These are phyloP conservation scores for Pangasius larnaudii DNA, from an alignment of 2,797 vertebrate genomes.

Conservation along the genomic window DNA sequence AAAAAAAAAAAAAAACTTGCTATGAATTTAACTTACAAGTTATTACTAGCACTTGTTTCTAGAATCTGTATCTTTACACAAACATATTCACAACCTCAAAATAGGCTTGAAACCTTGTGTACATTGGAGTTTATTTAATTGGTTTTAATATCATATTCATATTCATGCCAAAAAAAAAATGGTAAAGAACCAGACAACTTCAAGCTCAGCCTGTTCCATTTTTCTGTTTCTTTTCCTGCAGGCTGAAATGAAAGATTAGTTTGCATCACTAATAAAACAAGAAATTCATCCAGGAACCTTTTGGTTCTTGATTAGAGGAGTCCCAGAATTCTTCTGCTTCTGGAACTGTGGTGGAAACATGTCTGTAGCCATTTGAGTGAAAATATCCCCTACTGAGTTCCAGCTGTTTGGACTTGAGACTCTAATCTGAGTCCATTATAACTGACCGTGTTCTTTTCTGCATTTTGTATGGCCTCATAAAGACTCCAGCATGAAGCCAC, in stretches of 20 bases:
- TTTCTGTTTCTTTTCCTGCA: not conserved
- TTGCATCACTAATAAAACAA: not conserved
- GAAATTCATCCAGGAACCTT: not conserved
- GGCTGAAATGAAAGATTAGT: not conserved
- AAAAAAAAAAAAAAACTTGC: not conserved
- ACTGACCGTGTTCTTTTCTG: not conserved
- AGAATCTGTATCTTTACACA: not conserved
- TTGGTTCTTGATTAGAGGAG: not conserved
- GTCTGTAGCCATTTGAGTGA: not conserved
- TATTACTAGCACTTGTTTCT: not conserved
- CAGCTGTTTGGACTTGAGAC: slow-evolving; percentile 31
- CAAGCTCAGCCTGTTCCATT: not conserved
- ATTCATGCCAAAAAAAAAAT: not conserved
- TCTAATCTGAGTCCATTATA: slow-evolving; percentile 28
- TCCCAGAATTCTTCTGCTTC: not conserved
- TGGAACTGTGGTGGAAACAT: not conserved
- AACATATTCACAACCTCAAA: not conserved
- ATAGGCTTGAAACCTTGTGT: not conserved
- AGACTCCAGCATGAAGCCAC: slow-evolving; percentile 12
- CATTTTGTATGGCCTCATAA: slow-evolving; percentile 6
- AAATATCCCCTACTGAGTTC: not conserved
- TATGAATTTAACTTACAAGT: not conserved
- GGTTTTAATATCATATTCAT: not conserved
- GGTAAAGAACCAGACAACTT: not conserved
- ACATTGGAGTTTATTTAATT: not conserved